Percentiles rank a stretch among this genome's conserved stretches.
Evolutionary conservation across 2,113 vertebrate genomes (phyloP).

Genomic region (Heteronetta atricapilla): DNA sequence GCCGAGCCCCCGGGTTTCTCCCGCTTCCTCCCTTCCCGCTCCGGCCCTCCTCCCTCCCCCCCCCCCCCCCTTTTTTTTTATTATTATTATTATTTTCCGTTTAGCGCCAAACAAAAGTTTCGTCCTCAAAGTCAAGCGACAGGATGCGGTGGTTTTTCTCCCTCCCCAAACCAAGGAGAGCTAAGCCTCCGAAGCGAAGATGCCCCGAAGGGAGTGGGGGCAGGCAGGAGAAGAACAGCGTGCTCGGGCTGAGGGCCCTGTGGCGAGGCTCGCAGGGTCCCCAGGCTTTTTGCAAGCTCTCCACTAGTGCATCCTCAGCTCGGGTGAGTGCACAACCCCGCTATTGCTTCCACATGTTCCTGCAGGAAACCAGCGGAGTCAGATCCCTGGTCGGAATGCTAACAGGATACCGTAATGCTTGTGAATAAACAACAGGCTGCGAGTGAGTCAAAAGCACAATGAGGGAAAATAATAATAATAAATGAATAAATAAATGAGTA

Average conservation of each 20-base stretch:
- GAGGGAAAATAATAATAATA: not conserved
- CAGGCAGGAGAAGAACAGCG: not conserved
- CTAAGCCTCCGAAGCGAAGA: not conserved
- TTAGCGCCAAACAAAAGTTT: not conserved
- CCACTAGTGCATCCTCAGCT: constrained; percentile 68
- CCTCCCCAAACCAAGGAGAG: not conserved
- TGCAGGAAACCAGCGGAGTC: constrained; percentile 81
- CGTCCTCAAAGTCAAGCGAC: not conserved
- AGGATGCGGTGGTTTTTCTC: not conserved
- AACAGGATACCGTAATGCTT: constrained; percentile 80
- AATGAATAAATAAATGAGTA: not conserved
- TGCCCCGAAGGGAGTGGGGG: not conserved
- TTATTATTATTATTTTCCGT: not conserved
- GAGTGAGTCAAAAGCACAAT: not conserved
- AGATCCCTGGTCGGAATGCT: constrained; percentile 85
- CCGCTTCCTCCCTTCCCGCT: not conserved
- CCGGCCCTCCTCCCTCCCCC: too few species aligned
- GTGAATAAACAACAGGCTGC: constrained; percentile 66
- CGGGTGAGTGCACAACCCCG: constrained; percentile 65
- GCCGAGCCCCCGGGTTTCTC: not conserved
- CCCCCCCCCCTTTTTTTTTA: too few species aligned
- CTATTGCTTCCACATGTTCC: constrained; percentile 98
- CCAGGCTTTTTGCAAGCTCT: not conserved
- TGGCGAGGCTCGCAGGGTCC: not conserved
- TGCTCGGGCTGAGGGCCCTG: not conserved